Conservation (phyloP, 2,888 invertebrate species). For the Ophion obscuratus region DNA sequence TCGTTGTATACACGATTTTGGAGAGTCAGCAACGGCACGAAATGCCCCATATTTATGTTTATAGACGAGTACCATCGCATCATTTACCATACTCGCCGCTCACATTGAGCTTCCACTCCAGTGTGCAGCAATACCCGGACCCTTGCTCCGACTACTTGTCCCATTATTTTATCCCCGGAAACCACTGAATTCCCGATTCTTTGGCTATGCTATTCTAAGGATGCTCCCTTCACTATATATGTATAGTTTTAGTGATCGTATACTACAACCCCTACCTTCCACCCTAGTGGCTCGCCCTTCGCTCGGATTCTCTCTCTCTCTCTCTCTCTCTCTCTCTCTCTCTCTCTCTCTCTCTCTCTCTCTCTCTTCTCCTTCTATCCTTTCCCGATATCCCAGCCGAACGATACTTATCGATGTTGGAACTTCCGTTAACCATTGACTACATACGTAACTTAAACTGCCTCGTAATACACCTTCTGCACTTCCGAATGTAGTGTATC, state of each 20-base stretch:
- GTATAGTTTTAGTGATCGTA: slow-evolving; percentile 26
- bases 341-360: slow-evolving; percentile 48
- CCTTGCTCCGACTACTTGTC: slow-evolving; percentile 22
- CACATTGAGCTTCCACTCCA: slow-evolving; percentile 13
- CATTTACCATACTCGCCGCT: slow-evolving; percentile 7
- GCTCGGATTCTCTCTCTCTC: slow-evolving; percentile 29
- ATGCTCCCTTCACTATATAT: slow-evolving; percentile 8
- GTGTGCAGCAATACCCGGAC: neutral
- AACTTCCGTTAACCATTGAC: slow-evolving; percentile 81
- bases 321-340: slow-evolving; percentile 17
- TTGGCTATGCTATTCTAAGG: slow-evolving; percentile 8
- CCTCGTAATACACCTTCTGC: slow-evolving; percentile 71
- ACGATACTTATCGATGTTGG: slow-evolving; percentile 81
- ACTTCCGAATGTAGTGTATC: slow-evolving; percentile 79
- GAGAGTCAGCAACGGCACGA: neutral
- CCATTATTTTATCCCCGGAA: slow-evolving; percentile 63
- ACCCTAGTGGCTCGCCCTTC: slow-evolving; percentile 25
- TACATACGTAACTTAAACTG: slow-evolving; percentile 78
- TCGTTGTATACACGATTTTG: neutral
- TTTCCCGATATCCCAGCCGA: slow-evolving; percentile 71
- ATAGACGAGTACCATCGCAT: slow-evolving; percentile 26
- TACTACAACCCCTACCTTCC: slow-evolving; percentile 31
- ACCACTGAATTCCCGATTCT: slow-evolving; percentile 40
- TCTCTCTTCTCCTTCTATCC: slow-evolving; percentile 39
- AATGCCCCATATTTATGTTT: slow-evolving; percentile 11